Base-by-base conservation (phyloP, 2,888 invertebrate genomes). In the Euplexia lucipara region DNA sequence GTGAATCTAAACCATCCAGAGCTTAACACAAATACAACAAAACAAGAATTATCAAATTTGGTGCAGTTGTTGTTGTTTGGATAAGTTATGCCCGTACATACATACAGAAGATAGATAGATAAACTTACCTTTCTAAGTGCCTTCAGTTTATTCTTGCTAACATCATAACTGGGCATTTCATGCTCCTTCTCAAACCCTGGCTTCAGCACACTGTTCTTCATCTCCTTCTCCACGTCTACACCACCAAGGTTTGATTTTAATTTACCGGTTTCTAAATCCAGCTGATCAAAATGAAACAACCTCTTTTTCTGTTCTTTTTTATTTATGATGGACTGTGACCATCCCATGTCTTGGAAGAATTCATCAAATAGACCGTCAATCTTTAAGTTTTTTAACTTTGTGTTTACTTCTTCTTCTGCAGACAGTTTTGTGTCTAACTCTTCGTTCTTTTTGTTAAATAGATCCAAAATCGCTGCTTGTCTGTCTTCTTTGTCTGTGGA, bases 171-270 rank as follows among this genome's bases (percentile, higher is more conserved):
- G 2, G 97, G 97, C 10, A 97, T 91, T 3, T 91, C 79, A 65
- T 96, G 95, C 52, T 96, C 90, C 79, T 96, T 96, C 82, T 97
- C 97, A 81, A 97, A 96, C 1, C 97, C 97, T 1, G 97, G 96
- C 52, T 95, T 95, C 63, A 97, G 87, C 2, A 95, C 93, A 45
- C 97, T 96, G 70, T 96, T 97, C 79, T 96, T 89, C 90, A 97
- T 93, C 67, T 96, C 90, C 73, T 96, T 95, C 5, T 96, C 96
- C 42, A 95, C 88, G 81, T 96, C 92, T 3, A 94, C 91, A 4
- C 85, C 83, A 3, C 95, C 92, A 6, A 93, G 80, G 8, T 91
- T 89, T 0, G 95, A 91, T 58, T 95, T 91, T 3, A 95, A 82
- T 70, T 92, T 92, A 10, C 95, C 93, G 1, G 92, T 92, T 37